Evolutionary conservation across 2,888 invertebrate species (phyloP), one percentile per base, ranked within the genome.

Genomic region (Tinea semifulvella): DNA sequence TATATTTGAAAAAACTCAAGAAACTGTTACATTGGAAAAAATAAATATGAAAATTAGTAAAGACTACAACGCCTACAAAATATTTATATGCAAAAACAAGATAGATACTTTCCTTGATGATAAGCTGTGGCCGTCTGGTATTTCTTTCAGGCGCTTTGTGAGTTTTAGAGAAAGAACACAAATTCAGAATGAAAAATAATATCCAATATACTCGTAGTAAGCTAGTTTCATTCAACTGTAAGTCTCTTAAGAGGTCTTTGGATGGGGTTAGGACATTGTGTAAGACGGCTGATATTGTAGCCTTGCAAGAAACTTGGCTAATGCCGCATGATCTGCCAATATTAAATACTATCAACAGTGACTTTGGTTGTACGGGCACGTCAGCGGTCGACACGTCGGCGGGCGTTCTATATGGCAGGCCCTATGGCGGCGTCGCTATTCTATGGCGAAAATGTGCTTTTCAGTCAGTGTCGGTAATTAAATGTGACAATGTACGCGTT

Each of bases 101-200:
- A n/a, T n/a, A n/a, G n/a, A n/a, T n/a, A n/a, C n/a, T n/a, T 50
- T 52, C 44, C 19, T 52, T 10, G 10, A 47, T 7, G 43, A 48
- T 27, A 20, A 42, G 2, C 27, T 52, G 6, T 52, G 52, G 52
- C 52, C 50, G 1, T 46, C 49, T 3, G 50, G 52, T 3, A 35
- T 50, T 7, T 11, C 20, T 3, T 50, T 42, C 22, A 20, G 49
- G 11, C 46, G 46, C 3, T 50, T 48, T 42, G 26, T 49, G 11
- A 28, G 45, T 20, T 26, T 42, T 42, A 25, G 27, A n/a, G n/a
- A n/a, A n/a, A n/a, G n/a, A n/a, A n/a, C n/a, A n/a, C n/a, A n/a
- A n/a, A n/a, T n/a, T n/a, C n/a, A n/a, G n/a, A n/a, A n/a, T n/a
- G n/a, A n/a, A n/a, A n/a, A 5, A 16, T 6, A 17, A 14, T 4